These are phyloP conservation scores for Sympetrum striolatum DNA, from an alignment of 2,888 invertebrate species.

Conservation along the genomic window DNA sequence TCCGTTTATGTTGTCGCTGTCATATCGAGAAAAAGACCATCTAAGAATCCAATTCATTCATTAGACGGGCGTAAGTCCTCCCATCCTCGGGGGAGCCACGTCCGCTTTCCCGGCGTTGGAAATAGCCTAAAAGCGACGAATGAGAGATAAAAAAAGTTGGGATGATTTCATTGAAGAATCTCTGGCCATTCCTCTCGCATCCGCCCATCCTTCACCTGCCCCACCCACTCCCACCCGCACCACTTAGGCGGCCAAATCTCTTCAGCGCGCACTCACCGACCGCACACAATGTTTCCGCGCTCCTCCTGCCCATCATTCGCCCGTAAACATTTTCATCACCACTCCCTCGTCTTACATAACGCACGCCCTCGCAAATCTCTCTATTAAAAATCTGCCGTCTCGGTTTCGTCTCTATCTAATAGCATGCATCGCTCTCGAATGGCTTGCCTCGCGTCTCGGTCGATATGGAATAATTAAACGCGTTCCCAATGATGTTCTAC, in stretches of 20 bases:
- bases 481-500: no score
- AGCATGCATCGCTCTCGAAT: not conserved
- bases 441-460: no score
- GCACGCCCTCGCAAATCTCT: not conserved
- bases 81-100: not conserved
- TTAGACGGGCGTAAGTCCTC: not conserved
- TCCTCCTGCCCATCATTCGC: not conserved
- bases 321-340: not conserved
- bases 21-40: no score
- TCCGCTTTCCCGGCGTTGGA: not conserved
- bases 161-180: no score
- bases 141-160: no score
- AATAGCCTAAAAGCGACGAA: no score
- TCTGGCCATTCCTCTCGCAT: not conserved
- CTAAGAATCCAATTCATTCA: no score
- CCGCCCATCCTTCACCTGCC: not conserved
- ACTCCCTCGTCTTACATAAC: not conserved
- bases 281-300: not conserved
- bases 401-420: not conserved
- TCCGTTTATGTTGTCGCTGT: no score
- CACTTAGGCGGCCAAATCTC: conserved; percentile 4
- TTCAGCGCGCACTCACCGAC: not conserved
- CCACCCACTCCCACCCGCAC: not conserved
- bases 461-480: no score
- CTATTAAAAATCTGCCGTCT: not conserved